Evolutionary conservation across 2,797 vertebrate species (phyloP).

Genomic region (Protosalanx chinensis): DNA sequence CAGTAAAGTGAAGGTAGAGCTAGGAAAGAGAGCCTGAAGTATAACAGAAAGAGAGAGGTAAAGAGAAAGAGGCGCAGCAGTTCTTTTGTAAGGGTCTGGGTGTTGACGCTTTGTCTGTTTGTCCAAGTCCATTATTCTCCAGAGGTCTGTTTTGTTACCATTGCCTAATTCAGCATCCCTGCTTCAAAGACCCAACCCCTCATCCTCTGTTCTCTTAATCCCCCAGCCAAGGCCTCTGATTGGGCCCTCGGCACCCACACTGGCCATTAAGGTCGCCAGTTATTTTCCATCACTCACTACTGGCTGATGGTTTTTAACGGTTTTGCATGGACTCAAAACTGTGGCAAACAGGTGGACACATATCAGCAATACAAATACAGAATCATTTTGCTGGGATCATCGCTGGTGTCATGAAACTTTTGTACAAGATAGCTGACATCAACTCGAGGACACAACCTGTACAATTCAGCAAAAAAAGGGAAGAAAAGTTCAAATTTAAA

Average conservation of each 20-base stretch:
- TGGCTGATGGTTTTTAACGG: conserved; percentile 12
- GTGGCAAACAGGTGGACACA: neutral
- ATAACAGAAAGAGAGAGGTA: conserved; percentile 14
- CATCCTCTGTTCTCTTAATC: conserved; percentile 58
- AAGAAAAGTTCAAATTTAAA: conserved; percentile 14
- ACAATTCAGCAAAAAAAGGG: conserved; percentile 21
- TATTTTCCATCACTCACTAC: conserved; percentile 39
- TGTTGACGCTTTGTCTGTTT: conserved; percentile 50
- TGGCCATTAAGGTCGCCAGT: conserved; percentile 46
- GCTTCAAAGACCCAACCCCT: conserved; percentile 52
- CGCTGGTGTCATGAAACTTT: neutral
- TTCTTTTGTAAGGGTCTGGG: conserved; percentile 59
- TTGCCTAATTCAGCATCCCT: conserved; percentile 67
- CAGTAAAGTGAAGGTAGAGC: conserved; percentile 21
- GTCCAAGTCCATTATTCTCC: conserved; percentile 49
- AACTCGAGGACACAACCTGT: conserved; percentile 27
- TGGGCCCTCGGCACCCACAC: conserved; percentile 11
- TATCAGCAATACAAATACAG: conserved; percentile 20
- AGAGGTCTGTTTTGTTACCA: conserved; percentile 52
- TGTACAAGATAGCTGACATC: neutral
- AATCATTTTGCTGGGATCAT: conserved; percentile 11
- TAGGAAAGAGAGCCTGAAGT: conserved; percentile 16
- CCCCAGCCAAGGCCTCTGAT: conserved; percentile 38
- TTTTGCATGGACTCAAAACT: conserved; percentile 10
- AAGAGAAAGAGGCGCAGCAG: conserved; percentile 50